Base-by-base conservation (phyloP, 1,140 invertebrate genomes). In the Bombus waltoni region DNA sequence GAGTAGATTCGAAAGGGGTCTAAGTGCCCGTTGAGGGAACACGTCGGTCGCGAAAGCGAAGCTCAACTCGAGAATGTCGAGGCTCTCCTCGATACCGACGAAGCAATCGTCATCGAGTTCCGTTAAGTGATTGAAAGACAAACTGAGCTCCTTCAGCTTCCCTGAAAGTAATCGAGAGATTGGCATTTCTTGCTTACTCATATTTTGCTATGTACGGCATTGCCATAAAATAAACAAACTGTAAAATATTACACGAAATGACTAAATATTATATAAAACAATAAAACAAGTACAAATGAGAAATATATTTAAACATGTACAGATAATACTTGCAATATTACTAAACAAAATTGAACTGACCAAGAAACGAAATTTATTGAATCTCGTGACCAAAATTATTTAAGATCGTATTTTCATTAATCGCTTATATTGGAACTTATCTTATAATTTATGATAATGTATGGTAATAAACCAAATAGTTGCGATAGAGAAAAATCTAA, bases 121-220 rank as follows among this genome's bases (percentile, higher is more conserved):
- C 82, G 96, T 96, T 59, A 99, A 95, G 90, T 97, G 97, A 94
- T 99, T 99, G 94, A 98, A 99, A 85, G 98, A 98, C 66, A 99
- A 95, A 94, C 97, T 98, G 47, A 99, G 96, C 94, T 99, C 98
- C 91, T 97, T 97, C 76, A 99, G 95, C 87, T 97, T 96, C 70
- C 96, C 96, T 65, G 68, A 42, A 79, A 87, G 8, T 4, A 28
- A 47, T 59, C 11, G 8, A 22, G 42, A 74, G n/a, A 74, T 75
- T 74, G 4, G 4, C 13, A 32, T 15, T 65, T 65, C 13, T 32
- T 53, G 0, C 0, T 53, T 53, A 53, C 47, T 53, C 47, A 0
- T 53, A 5, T 53, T 53, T 53, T 22, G 18, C 47, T 53, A 2
- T 53, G 18, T 22, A 53, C 18, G 5, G 18, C 18, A 53, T 22